Evolutionary conservation across 2,888 invertebrate genomes (phyloP).

Genomic region (Acleris emargana): DNA sequence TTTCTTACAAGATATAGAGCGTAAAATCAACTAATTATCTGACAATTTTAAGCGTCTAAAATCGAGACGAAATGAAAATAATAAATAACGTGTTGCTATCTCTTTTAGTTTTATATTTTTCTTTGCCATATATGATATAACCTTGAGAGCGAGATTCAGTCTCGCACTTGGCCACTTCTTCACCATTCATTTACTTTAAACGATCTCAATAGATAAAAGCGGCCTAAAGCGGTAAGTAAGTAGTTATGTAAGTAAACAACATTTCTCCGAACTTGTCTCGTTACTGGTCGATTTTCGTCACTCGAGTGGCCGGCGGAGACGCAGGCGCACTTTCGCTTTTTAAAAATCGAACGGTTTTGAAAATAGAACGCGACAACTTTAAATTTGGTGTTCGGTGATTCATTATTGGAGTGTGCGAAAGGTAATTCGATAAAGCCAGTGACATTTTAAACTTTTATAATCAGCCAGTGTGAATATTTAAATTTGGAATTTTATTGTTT

Average conservation of each 20-base stretch:
- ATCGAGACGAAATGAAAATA: no score
- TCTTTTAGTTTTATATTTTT: no score
- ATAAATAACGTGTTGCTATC: no score
- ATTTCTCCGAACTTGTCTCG: slow-evolving; percentile 67
- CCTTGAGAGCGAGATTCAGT: no score
- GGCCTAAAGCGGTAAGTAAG: slow-evolving; percentile 43
- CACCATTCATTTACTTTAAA: background rate
- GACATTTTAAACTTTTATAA: background rate
- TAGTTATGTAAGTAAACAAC: slow-evolving; percentile 73
- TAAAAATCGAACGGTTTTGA: slow-evolving; percentile 32
- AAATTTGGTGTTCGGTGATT: slow-evolving; percentile 7
- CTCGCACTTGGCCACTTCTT: no score
- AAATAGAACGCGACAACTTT: slow-evolving; percentile 27
- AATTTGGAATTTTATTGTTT: background rate
- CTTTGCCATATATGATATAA: no score
- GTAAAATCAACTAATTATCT: no score
- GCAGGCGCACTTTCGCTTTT: slow-evolving; percentile 65
- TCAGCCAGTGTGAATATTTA: slow-evolving; percentile 4
- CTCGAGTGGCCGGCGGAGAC: slow-evolving; percentile 55
- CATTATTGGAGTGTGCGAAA: background rate
- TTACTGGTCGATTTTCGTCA: slow-evolving; percentile 63
- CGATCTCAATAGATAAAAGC: slow-evolving; percentile 1
- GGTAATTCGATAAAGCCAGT: slow-evolving; percentile 2
- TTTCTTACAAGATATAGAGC: no score
- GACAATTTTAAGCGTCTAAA: no score